Evolutionary conservation across 2,797 vertebrate genomes (phyloP).

Genomic region (Rallus crepitans): DNA sequence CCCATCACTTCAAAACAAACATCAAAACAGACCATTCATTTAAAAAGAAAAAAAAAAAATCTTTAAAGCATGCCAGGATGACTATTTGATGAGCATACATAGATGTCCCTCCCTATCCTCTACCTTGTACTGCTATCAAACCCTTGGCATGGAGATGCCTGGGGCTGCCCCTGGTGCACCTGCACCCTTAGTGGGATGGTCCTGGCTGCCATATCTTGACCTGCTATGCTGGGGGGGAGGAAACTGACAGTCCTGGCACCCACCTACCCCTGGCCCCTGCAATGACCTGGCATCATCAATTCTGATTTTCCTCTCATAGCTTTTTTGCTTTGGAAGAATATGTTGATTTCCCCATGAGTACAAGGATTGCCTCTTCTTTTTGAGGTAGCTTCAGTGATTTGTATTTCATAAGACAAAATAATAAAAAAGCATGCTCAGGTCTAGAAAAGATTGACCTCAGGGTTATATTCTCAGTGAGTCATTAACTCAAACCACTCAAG

Average conservation of each 20-base stretch:
- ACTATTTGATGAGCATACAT: background rate
- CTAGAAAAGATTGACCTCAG: background rate
- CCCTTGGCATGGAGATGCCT: accelerated
- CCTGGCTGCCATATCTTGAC: background rate
- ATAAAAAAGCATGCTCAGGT: background rate
- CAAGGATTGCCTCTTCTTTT: background rate
- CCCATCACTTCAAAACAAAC: background rate
- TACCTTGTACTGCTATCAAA: background rate
- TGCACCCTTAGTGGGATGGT: background rate
- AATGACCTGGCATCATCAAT: accelerated
- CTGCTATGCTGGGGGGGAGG: background rate
- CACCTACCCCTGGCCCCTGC: accelerated
- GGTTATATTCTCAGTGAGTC: background rate
- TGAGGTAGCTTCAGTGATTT: background rate
- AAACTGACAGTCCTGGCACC: accelerated
- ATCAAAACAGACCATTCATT: background rate
- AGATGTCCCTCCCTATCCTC: background rate
- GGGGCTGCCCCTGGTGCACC: background rate
- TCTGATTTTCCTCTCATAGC: background rate
- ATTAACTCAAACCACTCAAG: background rate
- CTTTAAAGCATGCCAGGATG: background rate
- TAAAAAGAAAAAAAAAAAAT: background rate
- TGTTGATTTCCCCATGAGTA: background rate
- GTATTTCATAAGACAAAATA: background rate
- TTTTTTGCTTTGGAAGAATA: background rate